Base-by-base conservation (phyloP, 2,113 vertebrate genomes). In the Phodopus roborovskii region DNA sequence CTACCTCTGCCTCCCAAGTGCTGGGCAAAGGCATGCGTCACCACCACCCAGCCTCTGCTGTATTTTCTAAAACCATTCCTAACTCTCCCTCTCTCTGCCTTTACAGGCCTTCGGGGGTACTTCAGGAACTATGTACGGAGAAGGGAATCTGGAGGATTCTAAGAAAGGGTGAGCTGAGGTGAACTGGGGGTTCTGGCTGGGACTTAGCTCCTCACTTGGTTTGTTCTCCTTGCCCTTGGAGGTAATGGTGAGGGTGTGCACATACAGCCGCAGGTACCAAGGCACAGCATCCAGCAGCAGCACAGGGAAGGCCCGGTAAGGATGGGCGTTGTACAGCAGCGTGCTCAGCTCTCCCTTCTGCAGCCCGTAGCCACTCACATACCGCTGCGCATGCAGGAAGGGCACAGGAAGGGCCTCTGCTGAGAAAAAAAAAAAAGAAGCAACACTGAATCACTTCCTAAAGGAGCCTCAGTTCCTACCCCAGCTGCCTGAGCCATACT, bases 211-310 rank as follows among this genome's bases (percentile, higher is more conserved):
- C 99, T 99, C 97, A 99, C 99, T 99, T 33, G 99, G 99, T 48
- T 99, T 99, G 98, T 99, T 99, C 64, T 99, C 99, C 95, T 99
- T 99, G 85, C 99, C 99, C 97, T 99, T 99, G 77, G 99, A 99
- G 98, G 98, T 99, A 97, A 99, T 99, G 5, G 98, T 99, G 66
- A 99, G 99, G 0, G 99, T 99, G 98, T 99, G 99, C 96, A 99
- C 98, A 7, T 99, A 99, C 62, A 99, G 99, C 6, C 99, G 99
- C 91, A 99, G 99, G 95, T 99, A 99, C 99, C 99, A 99, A 4
- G 99, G 99, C 94, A 99, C 99, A 0, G 98, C 98, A 91, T 99
- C 99, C 98, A 99, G 98, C 95, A 99, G 98, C 92, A 99, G 97
- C 39, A 99, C 99, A 0, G 99, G 99, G 97, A 99, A 99, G 60